Evolutionary conservation across 2,797 vertebrate genomes (phyloP).

Genomic region (Leptoclinus maculatus): DNA sequence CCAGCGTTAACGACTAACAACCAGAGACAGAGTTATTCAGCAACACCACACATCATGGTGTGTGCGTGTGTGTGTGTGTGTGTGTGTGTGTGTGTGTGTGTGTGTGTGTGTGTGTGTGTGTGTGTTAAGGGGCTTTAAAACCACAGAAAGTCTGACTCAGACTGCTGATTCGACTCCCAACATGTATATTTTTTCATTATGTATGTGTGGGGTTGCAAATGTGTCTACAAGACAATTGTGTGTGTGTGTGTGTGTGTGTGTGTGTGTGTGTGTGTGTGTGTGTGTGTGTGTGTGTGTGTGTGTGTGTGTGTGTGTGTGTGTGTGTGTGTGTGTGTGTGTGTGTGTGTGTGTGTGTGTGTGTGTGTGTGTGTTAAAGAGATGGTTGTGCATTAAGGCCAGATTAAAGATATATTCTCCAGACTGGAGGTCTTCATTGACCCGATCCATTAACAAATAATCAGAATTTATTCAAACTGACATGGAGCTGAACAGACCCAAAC

Average conservation of each 20-base stretch:
- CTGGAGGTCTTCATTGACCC: background rate
- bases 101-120: background rate
- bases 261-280: background rate
- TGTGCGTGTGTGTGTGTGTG: constrained; percentile 5
- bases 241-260: background rate
- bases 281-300: background rate
- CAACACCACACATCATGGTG: constrained; percentile 5
- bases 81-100: constrained; percentile 15
- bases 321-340: background rate
- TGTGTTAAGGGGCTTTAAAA: constrained; percentile 18
- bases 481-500: background rate
- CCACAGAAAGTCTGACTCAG: constrained; percentile 65
- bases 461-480: background rate
- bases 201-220: constrained; percentile 18
- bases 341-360: background rate
- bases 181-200: constrained; percentile 6
- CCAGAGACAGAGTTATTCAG: constrained; percentile 35
- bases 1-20: constrained; percentile 34
- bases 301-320: background rate
- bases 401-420: background rate
- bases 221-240: constrained; percentile 4
- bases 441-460: background rate
- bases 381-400: background rate
- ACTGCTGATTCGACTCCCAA: constrained; percentile 31
- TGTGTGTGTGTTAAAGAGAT: background rate